phyloP scores from a whole-genome alignment of 2,113 vertebrate species.

The Rhynchomys soricoides region DNA sequence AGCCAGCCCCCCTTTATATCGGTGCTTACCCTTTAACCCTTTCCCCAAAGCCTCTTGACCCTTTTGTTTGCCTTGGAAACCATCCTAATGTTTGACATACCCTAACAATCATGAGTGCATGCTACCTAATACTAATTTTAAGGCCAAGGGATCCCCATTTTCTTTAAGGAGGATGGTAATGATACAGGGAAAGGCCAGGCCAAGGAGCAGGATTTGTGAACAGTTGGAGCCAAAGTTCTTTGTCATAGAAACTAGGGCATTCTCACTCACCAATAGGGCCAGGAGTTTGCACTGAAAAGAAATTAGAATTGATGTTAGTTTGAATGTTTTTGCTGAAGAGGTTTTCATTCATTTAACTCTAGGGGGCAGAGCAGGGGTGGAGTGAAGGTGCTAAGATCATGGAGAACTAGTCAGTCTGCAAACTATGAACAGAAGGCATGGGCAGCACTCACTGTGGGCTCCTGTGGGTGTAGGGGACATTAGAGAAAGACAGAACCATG shows the following conservation, averaged over 20 bases:
- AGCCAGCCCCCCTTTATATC: not conserved
- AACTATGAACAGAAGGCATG: not conserved
- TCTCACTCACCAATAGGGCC: constrained; percentile 68
- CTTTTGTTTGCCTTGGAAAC: not conserved
- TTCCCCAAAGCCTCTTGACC: not conserved
- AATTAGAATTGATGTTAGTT: constrained; percentile 58
- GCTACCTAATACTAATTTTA: not conserved
- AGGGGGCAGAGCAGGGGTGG: not conserved
- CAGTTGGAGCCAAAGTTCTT: not conserved
- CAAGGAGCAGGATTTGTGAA: not conserved
- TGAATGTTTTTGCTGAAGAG: not conserved
- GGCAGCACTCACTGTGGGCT: not conserved
- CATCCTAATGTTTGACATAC: not conserved
- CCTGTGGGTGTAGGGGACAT: not conserved
- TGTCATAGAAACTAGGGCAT: not conserved
- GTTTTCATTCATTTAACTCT: constrained; percentile 41
- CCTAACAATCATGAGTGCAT: not conserved
- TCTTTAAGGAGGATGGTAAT: not conserved
- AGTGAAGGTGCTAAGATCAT: not conserved
- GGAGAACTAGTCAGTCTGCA: not conserved
- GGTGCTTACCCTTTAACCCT: not conserved
- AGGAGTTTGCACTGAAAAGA: constrained; percentile 72
- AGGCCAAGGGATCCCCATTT: not conserved
- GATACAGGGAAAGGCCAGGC: not conserved
- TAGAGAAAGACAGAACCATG: not conserved